Conservation (phyloP, 2,888 invertebrate species). For the Plutella xylostella region DNA sequence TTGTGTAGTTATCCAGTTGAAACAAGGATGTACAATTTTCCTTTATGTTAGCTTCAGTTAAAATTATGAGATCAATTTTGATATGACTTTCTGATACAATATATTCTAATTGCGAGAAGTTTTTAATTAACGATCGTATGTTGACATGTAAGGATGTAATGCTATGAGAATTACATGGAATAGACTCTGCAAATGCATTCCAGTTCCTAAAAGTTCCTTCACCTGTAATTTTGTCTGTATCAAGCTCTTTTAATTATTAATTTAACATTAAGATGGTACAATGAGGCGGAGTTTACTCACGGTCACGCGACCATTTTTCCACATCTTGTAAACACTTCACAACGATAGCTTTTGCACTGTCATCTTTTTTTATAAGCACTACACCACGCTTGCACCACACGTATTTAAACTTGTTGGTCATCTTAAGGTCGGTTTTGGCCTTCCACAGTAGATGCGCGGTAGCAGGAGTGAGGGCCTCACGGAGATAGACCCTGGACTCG, state of each 20-base stretch:
- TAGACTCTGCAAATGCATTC: not conserved
- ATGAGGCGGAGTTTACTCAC: not conserved
- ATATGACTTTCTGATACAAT: not conserved
- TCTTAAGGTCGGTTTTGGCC: not conserved
- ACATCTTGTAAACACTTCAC: not conserved
- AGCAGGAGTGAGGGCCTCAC: not conserved
- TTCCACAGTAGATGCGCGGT: not conserved
- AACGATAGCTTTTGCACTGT: not conserved
- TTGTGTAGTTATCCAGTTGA: no score
- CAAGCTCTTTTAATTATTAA: not conserved
- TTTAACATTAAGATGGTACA: not conserved
- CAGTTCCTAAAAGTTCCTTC: not conserved
- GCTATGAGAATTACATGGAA: not conserved
- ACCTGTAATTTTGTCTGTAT: not conserved
- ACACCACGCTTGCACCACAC: not conserved
- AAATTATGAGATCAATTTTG: not conserved
- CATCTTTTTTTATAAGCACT: not conserved
- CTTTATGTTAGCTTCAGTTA: not conserved
- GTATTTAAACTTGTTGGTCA: not conserved
- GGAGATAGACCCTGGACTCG: not conserved
- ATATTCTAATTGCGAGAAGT: not conserved
- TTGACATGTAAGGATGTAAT: not conserved
- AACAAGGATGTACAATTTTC: no score
- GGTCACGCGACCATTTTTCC: not conserved
- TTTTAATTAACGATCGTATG: not conserved